Evolutionary conservation across 2,888 invertebrate genomes (phyloP).

Genomic region (Philaethria dido): DNA sequence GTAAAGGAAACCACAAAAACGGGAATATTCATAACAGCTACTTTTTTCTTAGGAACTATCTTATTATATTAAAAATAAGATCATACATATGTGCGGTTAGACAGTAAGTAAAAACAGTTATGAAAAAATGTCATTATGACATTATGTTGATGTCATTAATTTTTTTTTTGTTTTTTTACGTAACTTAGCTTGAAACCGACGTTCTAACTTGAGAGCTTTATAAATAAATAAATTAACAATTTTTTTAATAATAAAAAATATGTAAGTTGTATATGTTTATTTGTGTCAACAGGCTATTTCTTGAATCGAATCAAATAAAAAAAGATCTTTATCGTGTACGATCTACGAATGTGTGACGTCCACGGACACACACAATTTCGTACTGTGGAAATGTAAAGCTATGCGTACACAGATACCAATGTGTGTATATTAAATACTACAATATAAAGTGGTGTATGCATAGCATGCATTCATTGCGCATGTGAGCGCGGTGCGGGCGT

Average conservation of each 20-base stretch:
- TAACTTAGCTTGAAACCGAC: background rate
- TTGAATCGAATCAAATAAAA: background rate
- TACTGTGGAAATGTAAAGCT: conserved; percentile 8
- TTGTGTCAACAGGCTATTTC: too few relatives aligned
- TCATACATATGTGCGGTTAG: conserved; percentile 27
- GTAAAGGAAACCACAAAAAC: conserved; percentile 56
- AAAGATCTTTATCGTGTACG: too few relatives aligned
- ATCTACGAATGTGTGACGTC: conserved; percentile 16
- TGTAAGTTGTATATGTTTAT: background rate
- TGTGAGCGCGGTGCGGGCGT: conserved; percentile 80
- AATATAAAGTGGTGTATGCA: conserved; percentile 27
- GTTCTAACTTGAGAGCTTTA: background rate
- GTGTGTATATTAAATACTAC: conserved; percentile 28
- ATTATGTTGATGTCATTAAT: background rate
- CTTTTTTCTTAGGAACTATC: conserved; percentile 44
- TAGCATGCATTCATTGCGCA: conserved; percentile 62
- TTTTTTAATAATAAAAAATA: background rate
- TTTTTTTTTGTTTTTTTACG: background rate
- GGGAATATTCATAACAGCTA: conserved; percentile 52
- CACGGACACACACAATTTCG: conserved; percentile 19
- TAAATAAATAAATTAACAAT: too few relatives aligned
- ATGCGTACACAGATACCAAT: conserved; percentile 26
- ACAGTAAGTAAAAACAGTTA: conserved; percentile 9
- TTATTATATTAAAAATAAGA: conserved; percentile 15
- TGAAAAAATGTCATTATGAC: conserved; percentile 3